A percentile compares a stretch with the other conserved stretches of the same genome.
These are phyloP conservation scores for Xenopus petersii DNA, from an alignment of 2,797 vertebrate genomes.

Conservation along the genomic window DNA sequence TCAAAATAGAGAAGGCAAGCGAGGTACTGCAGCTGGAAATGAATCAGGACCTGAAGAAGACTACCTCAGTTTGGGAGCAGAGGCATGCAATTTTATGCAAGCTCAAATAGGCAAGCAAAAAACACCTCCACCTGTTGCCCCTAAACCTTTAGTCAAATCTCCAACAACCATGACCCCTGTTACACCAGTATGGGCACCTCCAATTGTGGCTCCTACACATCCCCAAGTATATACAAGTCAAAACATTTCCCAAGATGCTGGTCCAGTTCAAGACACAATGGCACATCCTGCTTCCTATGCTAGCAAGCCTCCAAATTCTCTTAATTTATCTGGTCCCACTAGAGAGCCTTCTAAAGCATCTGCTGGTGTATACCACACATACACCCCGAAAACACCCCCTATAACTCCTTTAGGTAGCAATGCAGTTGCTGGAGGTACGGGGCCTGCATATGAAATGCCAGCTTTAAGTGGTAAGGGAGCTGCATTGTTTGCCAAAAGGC, in stretches of 20 bases:
- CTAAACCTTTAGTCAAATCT: constrained; percentile 81
- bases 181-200: constrained; percentile 81
- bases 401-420: constrained; percentile 70
- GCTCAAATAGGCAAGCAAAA: constrained; percentile 79
- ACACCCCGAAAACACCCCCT: constrained; percentile 64
- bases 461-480: constrained; percentile 89
- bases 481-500: constrained; percentile 93
- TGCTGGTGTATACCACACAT: constrained; percentile 50
- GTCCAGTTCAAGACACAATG: constrained; percentile 49
- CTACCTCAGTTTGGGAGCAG: constrained; percentile 95
- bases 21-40: constrained; percentile 72
- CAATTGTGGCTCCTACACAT: constrained; percentile 67
- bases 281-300: constrained; percentile 58
- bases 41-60: constrained; percentile 94
- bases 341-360: constrained; percentile 66
- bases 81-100: constrained; percentile 98
- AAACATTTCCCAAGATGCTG: constrained; percentile 61
- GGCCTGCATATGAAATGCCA: constrained; percentile 82
- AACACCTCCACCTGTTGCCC: constrained; percentile 91
- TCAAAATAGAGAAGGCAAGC: constrained; percentile 76
- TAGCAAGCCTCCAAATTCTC: constrained; percentile 65
- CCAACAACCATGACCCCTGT: constrained; percentile 67
- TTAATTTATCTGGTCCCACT: constrained; percentile 68
- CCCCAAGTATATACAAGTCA: constrained; percentile 74
- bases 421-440: constrained; percentile 58